phyloP scores from a whole-genome alignment of 2,888 invertebrate species.

The Malthinus flaveolus region DNA sequence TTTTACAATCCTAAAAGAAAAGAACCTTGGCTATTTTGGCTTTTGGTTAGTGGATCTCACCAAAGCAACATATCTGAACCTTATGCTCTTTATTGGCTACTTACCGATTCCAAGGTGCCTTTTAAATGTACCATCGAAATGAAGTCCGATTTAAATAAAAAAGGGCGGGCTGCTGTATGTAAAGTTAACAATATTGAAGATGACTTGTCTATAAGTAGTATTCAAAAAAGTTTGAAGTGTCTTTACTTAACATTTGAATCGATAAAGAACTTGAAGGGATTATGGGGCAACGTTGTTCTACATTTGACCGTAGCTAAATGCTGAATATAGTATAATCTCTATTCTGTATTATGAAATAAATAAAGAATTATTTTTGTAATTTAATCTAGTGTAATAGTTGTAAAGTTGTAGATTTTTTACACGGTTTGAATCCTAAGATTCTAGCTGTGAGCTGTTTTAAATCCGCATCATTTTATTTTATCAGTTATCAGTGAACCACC shows the following conservation, averaged over 20 bases:
- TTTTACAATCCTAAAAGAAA: neutral
- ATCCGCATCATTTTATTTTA: too few species aligned
- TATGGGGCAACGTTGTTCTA: constrained; percentile 14
- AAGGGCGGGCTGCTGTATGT: constrained; percentile 17
- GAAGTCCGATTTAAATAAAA: constrained; percentile 1
- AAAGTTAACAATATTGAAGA: constrained; percentile 12
- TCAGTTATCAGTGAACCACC: too few species aligned
- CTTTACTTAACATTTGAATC: constrained; percentile 20
- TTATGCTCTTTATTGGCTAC: constrained; percentile 17
- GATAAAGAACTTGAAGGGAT: constrained; percentile 14
- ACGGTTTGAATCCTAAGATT: neutral
- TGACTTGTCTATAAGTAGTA: constrained; percentile 5
- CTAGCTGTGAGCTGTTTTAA: neutral
- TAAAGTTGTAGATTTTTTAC: neutral
- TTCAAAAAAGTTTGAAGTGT: constrained; percentile 16
- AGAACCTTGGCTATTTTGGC: constrained; percentile 8
- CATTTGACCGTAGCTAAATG: neutral
- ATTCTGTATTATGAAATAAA: neutral
- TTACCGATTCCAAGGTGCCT: constrained; percentile 11
- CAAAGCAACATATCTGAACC: neutral
- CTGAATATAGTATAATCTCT: neutral
- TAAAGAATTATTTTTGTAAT: neutral
- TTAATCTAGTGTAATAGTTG: neutral
- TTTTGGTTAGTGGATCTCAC: constrained; percentile 17
- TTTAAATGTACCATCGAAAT: constrained; percentile 20